Evolutionary conservation across 2,113 vertebrate species (phyloP).

Genomic region (Azemiops feae): DNA sequence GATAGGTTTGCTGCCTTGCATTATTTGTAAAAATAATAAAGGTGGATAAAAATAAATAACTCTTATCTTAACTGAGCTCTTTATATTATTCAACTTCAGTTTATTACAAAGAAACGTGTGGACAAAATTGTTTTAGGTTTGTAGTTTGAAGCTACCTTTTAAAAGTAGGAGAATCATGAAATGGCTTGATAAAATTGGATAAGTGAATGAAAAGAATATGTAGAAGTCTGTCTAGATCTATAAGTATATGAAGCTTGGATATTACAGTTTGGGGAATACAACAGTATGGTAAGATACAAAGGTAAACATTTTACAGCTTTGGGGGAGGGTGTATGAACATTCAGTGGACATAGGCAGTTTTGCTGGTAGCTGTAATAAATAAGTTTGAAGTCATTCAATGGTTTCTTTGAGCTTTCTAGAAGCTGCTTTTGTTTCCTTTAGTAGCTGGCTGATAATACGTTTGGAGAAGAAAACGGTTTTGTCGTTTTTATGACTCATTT

Average conservation of each 20-base stretch:
- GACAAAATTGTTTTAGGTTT: neutral
- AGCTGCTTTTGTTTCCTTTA: slow-evolving; percentile 4
- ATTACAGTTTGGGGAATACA: neutral
- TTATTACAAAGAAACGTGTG: neutral
- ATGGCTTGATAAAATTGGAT: neutral
- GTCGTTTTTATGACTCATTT: neutral
- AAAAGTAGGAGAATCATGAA: neutral
- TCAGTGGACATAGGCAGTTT: neutral
- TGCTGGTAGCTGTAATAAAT: neutral
- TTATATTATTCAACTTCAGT: neutral
- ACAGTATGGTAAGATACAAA: neutral
- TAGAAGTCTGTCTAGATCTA: neutral
- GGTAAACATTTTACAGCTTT: neutral
- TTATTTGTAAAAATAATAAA: neutral
- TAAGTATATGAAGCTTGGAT: neutral
- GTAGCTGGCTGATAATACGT: neutral
- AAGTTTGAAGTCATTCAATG: neutral
- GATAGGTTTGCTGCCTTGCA: neutral
- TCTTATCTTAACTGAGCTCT: fast-evolving
- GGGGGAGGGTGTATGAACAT: neutral
- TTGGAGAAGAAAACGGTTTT: slow-evolving; percentile 9
- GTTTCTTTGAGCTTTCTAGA: neutral
- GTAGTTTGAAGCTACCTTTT: neutral
- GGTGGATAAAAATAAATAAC: neutral
- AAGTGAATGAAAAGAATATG: neutral